Base-by-base conservation (phyloP, 1,140 invertebrate species). In the Melitaea cinxia region DNA sequence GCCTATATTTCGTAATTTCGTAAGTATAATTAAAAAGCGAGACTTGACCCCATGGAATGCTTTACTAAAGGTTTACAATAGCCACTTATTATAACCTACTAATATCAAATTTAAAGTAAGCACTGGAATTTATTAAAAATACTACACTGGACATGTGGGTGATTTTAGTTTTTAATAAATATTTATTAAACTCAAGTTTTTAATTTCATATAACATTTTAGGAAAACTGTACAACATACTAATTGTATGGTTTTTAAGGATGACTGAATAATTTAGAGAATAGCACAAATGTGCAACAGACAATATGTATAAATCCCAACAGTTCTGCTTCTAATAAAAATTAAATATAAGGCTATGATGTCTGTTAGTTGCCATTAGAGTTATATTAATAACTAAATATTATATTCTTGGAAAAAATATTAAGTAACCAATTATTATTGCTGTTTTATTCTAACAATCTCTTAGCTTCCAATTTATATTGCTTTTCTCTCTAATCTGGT, bases 21-120 rank as follows among this genome's bases (percentile, higher is more conserved):
- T 47, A 47, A 58, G 26, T 58, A 47, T 28, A 21, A 17, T 45
- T 47, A n/a, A 33, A 30, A 52, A 56, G 37, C 57, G 76, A 78
- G 72, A 72, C 68, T 78, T 76, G 65, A 78, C 54, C 73, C 76
- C 62, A 71, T 83, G 85, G 83, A 88, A 88, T 85, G 85, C 75
- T 82, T 77, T 72, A 79, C 77, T 73, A 63, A 60, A 72, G 42
- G 64, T 65, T 66, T 54, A 71, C 37, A 47, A 55, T 68, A 59
- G 61, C 68, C 68, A 69, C 62, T 61, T 57, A 69, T 63, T 69
- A 73, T 72, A 65, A 79, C 37, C 74, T 61, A 75, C 72, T 78
- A 80, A 78, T 76, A 66, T 74, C 71, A 69, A 75, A 65, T 70
- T 72, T 49, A 69, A 75, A 77, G 50, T 70, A 73, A 77, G 61